These are phyloP conservation scores for Holothuria scabra DNA, from an alignment of 53 echinoderm and acorn worm genomes.

Conservation along the genomic window DNA sequence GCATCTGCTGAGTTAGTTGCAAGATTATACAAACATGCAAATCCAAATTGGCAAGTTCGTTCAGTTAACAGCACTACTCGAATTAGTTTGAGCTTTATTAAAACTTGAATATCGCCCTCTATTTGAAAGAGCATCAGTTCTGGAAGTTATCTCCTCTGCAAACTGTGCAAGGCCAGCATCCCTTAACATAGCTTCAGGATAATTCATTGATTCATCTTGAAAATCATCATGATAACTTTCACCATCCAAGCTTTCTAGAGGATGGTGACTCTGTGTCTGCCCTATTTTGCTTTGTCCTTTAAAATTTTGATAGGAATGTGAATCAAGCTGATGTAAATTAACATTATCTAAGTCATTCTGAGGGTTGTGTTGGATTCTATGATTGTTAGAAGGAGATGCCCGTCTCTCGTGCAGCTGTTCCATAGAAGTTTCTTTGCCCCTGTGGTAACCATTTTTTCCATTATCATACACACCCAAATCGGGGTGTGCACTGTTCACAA, in stretches of 20 bases:
- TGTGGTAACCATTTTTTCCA: slow-evolving; percentile 21
- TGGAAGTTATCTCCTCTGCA: slow-evolving; percentile 11
- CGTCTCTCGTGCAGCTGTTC: neutral
- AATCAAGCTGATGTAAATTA: neutral
- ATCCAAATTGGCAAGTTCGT: no score
- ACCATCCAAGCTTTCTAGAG: neutral
- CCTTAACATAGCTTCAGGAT: slow-evolving; percentile 15
- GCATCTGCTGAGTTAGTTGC: no score
- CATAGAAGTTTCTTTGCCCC: neutral
- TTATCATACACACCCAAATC: neutral
- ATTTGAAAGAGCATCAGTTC: slow-evolving; percentile 37
- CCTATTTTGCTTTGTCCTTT: neutral
- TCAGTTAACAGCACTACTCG: no score
- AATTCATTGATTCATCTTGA: slow-evolving; percentile 4
- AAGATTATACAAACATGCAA: no score
- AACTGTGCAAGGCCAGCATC: slow-evolving; percentile 16
- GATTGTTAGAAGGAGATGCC: neutral
- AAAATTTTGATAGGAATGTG: slow-evolving; percentile 36
- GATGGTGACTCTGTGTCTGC: neutral
- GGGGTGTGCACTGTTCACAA: neutral
- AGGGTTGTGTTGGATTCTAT: neutral
- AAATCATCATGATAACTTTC: slow-evolving; percentile 6
- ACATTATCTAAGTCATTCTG: neutral
- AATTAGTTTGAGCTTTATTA: slow-evolving; percentile 22
- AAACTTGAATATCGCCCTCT: slow-evolving; percentile 36